Base-by-base conservation (phyloP, 2,113 vertebrate genomes). In the Zapus hudsonius region DNA sequence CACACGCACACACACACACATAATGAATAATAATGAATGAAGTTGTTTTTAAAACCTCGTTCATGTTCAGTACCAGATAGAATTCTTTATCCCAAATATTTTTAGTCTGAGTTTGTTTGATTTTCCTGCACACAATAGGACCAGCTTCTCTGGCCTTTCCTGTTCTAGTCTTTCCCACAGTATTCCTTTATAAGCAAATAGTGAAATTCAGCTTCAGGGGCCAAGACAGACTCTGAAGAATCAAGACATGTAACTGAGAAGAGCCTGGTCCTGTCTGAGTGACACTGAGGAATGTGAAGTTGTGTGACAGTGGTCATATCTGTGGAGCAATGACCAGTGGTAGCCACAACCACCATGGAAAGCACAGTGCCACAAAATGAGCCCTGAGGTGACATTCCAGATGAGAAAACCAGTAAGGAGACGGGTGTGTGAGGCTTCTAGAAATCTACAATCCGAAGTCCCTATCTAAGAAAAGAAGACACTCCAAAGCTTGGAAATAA, bases 401-500 rank as follows among this genome's bases (percentile, higher is more conserved):
- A 64, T 33, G 88, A 85, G 63, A n/a, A 78, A 33, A 57, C 59
- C 78, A 70, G 44, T 74, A 42, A 38, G 38, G 19, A 25, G 17
- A 27, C 8, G 22, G 6, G 33, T 19, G 1, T 0, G 0, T 27
- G 52, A 40, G 31, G 33, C 36, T 52, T 67, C 52, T 52, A 67
- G 81, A 67, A n/a, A 36, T 5, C 27, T 16, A 25, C 15, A 82
- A 1, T 73, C 69, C 10, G 40, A 36, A 11, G 4, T 0, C 33
- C 25, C 5, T 61, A 1, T 25, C 72, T 85, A 67, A 89, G 63
- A 13, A 52, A 52, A 52, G 16, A 52, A 52, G 52, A 52, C 52
- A 10, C 52, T 52, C 11, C 52, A 52, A 52, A 13, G 52, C 6
- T 12, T 15, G 52, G 52, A 15, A 52, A 52, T 52, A 52, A n/a